Conservation (phyloP, 2,888 invertebrate species). For the Aproaerema taeniolella region DNA sequence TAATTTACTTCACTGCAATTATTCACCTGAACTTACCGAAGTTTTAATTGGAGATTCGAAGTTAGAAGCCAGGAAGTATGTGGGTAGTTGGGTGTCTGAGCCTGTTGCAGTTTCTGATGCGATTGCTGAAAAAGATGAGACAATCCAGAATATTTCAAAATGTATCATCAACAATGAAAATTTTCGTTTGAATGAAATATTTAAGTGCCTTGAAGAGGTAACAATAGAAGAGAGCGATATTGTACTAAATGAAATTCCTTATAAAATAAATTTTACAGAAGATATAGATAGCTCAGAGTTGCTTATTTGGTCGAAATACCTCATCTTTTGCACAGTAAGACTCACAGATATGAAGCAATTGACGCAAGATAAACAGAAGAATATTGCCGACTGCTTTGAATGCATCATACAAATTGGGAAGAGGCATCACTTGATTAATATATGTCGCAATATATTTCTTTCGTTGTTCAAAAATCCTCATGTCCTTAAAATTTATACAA, state of each 20-base stretch:
- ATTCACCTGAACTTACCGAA: conserved; percentile 67
- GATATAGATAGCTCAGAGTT: conserved; percentile 50
- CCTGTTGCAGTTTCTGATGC: conserved; percentile 45
- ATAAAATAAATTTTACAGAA: conserved; percentile 35
- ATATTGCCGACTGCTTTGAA: conserved; percentile 44
- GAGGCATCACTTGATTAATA: conserved; percentile 43
- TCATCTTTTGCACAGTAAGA: conserved; percentile 54
- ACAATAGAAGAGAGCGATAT: conserved; percentile 37
- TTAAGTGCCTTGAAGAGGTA: conserved; percentile 39
- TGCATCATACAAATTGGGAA: conserved; percentile 45
- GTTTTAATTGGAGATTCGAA: conserved; percentile 67
- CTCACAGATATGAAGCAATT: conserved; percentile 46
- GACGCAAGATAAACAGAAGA: conserved; percentile 36
- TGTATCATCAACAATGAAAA: conserved; percentile 51
- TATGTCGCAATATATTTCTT: conserved; percentile 45
- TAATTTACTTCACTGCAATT: conserved; percentile 80
- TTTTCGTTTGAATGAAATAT: conserved; percentile 42
- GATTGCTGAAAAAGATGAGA: conserved; percentile 38
- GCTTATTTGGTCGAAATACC: conserved; percentile 59
- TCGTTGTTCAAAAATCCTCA: conserved; percentile 57
- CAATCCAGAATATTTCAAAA: conserved; percentile 56
- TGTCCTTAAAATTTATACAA: conserved; percentile 53
- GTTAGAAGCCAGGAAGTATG: conserved; percentile 63
- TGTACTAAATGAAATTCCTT: conserved; percentile 30
- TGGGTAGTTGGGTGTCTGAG: conserved; percentile 65